Conservation (phyloP, 2,888 invertebrate species). For the Cremastinae sp. region DNA sequence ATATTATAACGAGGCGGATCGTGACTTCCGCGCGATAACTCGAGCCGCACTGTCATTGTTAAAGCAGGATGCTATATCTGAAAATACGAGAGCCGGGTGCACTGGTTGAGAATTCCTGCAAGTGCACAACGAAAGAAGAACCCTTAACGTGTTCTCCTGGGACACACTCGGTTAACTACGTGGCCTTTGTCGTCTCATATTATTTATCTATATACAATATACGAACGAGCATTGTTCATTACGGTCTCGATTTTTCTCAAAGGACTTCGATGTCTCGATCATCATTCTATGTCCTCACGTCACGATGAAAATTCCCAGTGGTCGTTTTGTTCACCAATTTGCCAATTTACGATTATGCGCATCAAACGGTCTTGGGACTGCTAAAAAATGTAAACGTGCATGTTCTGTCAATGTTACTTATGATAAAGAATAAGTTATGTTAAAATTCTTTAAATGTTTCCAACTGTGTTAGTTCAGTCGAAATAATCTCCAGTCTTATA, state of each 20-base stretch:
- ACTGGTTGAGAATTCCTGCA: constrained; percentile 5
- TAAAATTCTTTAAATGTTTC: too few relatives aligned
- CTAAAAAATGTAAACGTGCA: too few relatives aligned
- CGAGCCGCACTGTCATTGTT: constrained; percentile 53
- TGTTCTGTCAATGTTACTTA: too few relatives aligned
- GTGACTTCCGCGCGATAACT: constrained; percentile 58
- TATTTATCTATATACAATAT: constrained; percentile 1
- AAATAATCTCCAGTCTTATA: too few relatives aligned
- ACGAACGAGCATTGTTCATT: neutral
- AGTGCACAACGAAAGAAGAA: constrained; percentile 15
- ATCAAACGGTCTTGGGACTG: too few relatives aligned
- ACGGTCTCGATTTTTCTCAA: too few relatives aligned
- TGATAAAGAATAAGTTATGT: too few relatives aligned
- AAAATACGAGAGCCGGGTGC: constrained; percentile 24
- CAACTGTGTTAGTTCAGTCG: too few relatives aligned
- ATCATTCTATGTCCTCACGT: neutral
- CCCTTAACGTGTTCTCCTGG: constrained; percentile 39
- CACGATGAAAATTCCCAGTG: too few relatives aligned
- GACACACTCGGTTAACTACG: constrained; percentile 37
- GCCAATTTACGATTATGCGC: too few relatives aligned
- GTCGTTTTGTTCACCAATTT: too few relatives aligned
- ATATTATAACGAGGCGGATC: constrained; percentile 49
- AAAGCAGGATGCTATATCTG: constrained; percentile 34
- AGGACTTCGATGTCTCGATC: neutral
- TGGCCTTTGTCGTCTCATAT: neutral